Evolutionary conservation across 2,797 vertebrate genomes (phyloP).

Genomic region (Sarcophilus harrisii): DNA sequence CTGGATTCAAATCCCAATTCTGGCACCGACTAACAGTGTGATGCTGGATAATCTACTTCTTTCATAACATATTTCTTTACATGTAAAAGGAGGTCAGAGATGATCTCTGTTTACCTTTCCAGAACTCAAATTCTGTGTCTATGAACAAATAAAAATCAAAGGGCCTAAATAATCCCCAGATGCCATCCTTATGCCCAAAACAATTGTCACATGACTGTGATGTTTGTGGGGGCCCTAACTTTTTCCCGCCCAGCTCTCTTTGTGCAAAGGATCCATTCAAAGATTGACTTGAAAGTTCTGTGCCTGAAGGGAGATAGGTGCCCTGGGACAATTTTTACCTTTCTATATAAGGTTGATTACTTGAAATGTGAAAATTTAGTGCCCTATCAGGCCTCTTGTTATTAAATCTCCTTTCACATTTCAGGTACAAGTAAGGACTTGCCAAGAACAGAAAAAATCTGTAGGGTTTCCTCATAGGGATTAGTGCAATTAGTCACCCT

Average conservation of each 20-base stretch:
- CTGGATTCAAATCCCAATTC: not conserved
- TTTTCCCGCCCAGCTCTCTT: not conserved
- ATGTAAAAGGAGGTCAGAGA: not conserved
- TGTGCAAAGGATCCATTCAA: not conserved
- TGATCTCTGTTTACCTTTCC: not conserved
- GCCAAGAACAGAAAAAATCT: not conserved
- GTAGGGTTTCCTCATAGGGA: constrained; percentile 41
- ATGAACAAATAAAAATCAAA: not conserved
- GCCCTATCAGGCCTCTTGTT: not conserved
- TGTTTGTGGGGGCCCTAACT: not conserved
- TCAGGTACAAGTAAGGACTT: constrained; percentile 17
- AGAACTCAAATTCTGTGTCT: not conserved
- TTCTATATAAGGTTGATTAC: not conserved
- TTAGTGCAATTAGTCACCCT: constrained; percentile 26
- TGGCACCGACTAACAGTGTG: not conserved
- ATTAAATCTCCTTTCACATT: not conserved
- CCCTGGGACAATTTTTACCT: not conserved
- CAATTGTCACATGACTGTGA: not conserved
- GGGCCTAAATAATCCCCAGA: not conserved
- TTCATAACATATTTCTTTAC: not conserved
- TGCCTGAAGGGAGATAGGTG: not conserved
- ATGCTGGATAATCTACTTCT: not conserved
- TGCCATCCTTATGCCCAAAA: not conserved
- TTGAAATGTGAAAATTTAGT: not conserved
- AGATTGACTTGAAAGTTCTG: not conserved